These are phyloP conservation scores for Cephus sareptanus DNA, from an alignment of 2,888 invertebrate species.

Conservation along the genomic window DNA sequence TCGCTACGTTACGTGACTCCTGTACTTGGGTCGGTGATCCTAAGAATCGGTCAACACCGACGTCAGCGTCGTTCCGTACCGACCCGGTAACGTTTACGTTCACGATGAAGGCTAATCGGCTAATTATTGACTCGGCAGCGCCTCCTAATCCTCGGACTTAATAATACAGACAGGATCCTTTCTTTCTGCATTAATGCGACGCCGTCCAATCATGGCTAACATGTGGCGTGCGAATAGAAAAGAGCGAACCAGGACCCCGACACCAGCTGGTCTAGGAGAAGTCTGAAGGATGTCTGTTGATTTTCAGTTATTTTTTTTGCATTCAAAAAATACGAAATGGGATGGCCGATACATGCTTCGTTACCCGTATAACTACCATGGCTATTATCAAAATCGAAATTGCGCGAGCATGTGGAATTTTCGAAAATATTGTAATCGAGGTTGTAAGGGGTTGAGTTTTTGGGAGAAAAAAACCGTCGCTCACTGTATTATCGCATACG, in stretches of 20 bases:
- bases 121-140: conserved; percentile 50
- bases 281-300: conserved; percentile 35
- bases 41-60: too few species aligned
- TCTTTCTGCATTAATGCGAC: conserved; percentile 58
- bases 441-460: too few species aligned
- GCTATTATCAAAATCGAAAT: too few species aligned
- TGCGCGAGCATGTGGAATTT: too few species aligned
- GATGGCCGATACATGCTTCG: too few species aligned
- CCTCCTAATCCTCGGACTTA: conserved; percentile 47
- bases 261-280: conserved; percentile 62
- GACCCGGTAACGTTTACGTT: neutral
- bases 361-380: too few species aligned
- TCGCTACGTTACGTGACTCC: too few species aligned
- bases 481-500: too few species aligned
- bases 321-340: too few species aligned
- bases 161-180: conserved; percentile 46
- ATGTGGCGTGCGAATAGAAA: conserved; percentile 65
- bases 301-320: conserved; percentile 18
- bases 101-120: conserved; percentile 33
- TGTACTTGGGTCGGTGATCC: too few species aligned
- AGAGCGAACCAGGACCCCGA: conserved; percentile 28
- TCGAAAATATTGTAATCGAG: too few species aligned
- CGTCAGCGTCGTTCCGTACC: neutral
- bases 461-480: too few species aligned
- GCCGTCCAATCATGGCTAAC: conserved; percentile 46